Base-by-base conservation (phyloP, 2,113 vertebrate species). In the Apus apus region DNA sequence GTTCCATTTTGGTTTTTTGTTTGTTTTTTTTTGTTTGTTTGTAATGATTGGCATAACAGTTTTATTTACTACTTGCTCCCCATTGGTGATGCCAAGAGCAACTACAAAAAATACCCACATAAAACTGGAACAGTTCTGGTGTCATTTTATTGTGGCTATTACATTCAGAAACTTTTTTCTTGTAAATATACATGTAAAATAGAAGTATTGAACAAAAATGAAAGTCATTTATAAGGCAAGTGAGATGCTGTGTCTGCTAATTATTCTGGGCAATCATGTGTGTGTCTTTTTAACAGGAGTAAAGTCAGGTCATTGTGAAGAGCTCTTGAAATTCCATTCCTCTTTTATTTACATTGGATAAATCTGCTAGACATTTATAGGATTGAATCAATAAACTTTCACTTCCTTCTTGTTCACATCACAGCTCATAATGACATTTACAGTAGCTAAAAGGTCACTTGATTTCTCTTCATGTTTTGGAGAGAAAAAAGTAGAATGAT, bases 361-460 rank as follows among this genome's bases (percentile, higher is more conserved):
- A 11, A 3, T n/a, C 46, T 75, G n/a, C 58, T 83, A 79, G 75
- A 77, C 18, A 60, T 89, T 89, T 91, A 51, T 68, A 82, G 58
- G 51, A 91, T 38, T 83, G 61, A 85, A 85, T 85, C 43, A 1
- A 87, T 89, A 93, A 90, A 79, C 58, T 71, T 94, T 87, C 17
- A 56, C 27, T 89, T 95, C 57, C 18, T 79, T 93, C 71, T 89
- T 91, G n/a, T 80, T 94, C 91, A 76, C 50, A 76, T 85, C 58
- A 80, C 51, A 66, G 58, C 67, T 93, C 60, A 77, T 91, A 96
- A 94, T 96, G 89, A 76, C 74, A 95, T 96, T 96, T 97, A 64
- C 85, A 80, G 34, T 74, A 86, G 38, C 48, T 91, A 40, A 94
- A 96, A 95, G 61, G 77, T 95, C 76, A 96, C 45, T 87, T 91